These are phyloP conservation scores for Lagopus muta DNA, from an alignment of 2,113 vertebrate genomes.

Conservation along the genomic window DNA sequence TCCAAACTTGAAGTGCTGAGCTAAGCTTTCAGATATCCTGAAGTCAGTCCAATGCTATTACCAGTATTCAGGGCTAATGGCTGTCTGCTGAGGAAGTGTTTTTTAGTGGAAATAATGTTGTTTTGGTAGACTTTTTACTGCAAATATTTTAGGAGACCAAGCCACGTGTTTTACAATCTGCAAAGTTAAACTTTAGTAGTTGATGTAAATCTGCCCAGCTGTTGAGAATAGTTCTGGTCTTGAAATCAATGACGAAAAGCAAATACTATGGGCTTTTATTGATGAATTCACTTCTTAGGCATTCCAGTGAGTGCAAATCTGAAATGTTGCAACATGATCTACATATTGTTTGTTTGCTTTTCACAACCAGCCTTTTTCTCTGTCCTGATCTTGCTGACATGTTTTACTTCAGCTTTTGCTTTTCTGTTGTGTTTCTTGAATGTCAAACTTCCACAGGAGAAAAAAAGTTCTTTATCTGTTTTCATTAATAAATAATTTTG, in stretches of 20 bases:
- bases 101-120: neutral
- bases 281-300: neutral
- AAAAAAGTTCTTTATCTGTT: neutral
- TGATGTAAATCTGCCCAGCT: neutral
- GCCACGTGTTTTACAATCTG: neutral
- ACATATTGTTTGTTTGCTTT: neutral
- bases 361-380: neutral
- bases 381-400: neutral
- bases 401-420: neutral
- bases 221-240: neutral
- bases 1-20: neutral
- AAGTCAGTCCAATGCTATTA: neutral
- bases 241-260: neutral
- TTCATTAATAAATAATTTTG: neutral
- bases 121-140: neutral
- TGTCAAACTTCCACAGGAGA: neutral
- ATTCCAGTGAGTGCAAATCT: neutral
- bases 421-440: neutral
- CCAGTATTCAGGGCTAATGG: neutral
- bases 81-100: neutral
- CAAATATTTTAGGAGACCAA: neutral
- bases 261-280: neutral
- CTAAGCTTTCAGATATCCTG: neutral
- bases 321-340: neutral
- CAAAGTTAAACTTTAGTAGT: neutral